Evolutionary conservation across 2,888 invertebrate genomes (phyloP), one percentile per base, ranked within the genome.

Genomic region (Drosophila monieri): DNA sequence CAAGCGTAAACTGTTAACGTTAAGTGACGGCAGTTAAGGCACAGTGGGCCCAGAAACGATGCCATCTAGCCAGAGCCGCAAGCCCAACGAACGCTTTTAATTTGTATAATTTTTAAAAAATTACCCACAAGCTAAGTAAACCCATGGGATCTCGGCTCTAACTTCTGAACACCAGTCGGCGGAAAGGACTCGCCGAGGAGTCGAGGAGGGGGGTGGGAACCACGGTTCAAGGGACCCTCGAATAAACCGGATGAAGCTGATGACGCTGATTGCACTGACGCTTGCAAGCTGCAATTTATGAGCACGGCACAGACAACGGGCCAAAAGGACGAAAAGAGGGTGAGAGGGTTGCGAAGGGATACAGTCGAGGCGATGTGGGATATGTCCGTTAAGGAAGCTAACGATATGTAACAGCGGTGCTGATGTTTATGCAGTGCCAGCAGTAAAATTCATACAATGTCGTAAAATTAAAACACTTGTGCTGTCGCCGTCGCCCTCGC

Each of bases 381-480:
- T 83, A 83, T 85, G 83, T 83, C 85, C 83, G 81, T 83, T 83
- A 83, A 83, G 83, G 85, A 85, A 85, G 83, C 83, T 84, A 84
- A 84, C 83, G 85, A 85, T 83, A 84, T 81, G 81, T 79, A 84
- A 76, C 79, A 77, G 75, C 80, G 75, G 78, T 77, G 77, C 77
- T 83, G 78, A 83, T 77, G 77, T 81, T 81, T 86, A 80, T 84
- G 88, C 88, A 80, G 88, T 81, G 87, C 85, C 86, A 83, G 89
- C 88, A 84, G 86, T 88, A 89, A 88, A 88, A 88, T 88, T 89
- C 89, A 88, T 88, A 88, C 89, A 88, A 89, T 88, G 89, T 88
- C 89, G 89, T 88, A 85, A 88, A 88, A 88, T 88, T 88, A 88
- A 88, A 88, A 88, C 89, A 88, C 88, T 88, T 88, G 80, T 89